Evolutionary conservation across 2,888 invertebrate genomes (phyloP).

Genomic region (Melipona beecheii): DNA sequence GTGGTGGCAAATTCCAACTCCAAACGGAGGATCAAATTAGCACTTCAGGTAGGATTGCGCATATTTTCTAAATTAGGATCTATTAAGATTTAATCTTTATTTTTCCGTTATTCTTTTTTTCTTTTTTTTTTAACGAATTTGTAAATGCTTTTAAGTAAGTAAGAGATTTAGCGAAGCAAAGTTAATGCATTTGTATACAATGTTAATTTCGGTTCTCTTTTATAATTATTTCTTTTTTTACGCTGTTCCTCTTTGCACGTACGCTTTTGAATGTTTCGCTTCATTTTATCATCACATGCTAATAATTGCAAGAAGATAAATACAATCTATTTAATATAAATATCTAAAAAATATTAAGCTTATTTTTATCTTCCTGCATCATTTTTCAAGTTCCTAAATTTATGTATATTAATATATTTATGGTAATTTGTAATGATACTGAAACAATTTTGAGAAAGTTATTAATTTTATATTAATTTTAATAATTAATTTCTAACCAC

Average conservation of each 20-base stretch:
- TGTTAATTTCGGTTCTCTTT: slow-evolving; percentile 32
- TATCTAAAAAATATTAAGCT: neutral
- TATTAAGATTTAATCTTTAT: neutral
- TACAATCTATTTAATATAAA: neutral
- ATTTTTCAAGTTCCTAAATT: slow-evolving; percentile 1
- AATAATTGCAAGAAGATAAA: slow-evolving; percentile 29
- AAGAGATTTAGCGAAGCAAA: neutral
- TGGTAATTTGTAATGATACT: neutral
- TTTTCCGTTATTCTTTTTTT: neutral
- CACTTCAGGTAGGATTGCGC: slow-evolving; percentile 76
- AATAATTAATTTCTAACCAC: no score
- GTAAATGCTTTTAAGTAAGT: neutral
- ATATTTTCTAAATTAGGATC: slow-evolving; percentile 31
- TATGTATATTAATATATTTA: neutral
- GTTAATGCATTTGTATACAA: neutral
- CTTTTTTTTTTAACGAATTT: slow-evolving; percentile 10
- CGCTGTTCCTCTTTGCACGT: slow-evolving; percentile 34
- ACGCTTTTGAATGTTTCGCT: slow-evolving; percentile 30
- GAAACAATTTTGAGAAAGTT: neutral
- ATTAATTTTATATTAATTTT: neutral
- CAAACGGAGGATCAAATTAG: slow-evolving; percentile 90
- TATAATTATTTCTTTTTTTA: slow-evolving; percentile 23
- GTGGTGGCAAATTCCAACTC: slow-evolving; percentile 88
- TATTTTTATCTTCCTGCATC: slow-evolving; percentile 40
- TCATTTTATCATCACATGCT: slow-evolving; percentile 12